phyloP scores from a whole-genome alignment of 2,113 vertebrate genomes.

The Mola mola region DNA sequence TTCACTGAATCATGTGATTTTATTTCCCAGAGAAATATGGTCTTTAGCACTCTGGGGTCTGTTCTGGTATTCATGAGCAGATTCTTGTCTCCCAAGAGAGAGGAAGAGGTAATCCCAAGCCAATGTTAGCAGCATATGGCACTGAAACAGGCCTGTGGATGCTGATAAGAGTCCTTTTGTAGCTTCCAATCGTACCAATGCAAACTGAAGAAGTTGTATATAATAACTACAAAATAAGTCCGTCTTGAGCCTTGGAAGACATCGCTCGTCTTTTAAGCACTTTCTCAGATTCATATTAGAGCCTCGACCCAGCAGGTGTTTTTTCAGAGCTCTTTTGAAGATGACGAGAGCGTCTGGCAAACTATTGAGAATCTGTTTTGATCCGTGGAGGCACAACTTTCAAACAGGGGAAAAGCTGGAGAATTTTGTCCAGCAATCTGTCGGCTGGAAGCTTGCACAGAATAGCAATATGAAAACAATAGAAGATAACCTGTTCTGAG shows the following conservation, averaged over 20 bases:
- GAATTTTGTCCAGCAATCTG: slow-evolving; percentile 16
- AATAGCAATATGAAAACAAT: neutral
- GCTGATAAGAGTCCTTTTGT: slow-evolving; percentile 25
- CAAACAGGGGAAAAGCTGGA: neutral
- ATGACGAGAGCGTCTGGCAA: slow-evolving; percentile 14
- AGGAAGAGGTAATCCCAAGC: neutral
- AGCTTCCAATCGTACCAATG: slow-evolving; percentile 12
- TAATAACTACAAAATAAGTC: slow-evolving; percentile 18
- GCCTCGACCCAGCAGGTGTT: slow-evolving; percentile 39
- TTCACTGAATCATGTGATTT: too few species aligned
- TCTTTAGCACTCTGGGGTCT: slow-evolving; percentile 16
- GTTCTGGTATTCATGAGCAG: slow-evolving; percentile 38
- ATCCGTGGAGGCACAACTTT: slow-evolving; percentile 14
- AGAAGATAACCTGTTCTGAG: neutral
- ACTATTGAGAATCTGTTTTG: slow-evolving; percentile 18
- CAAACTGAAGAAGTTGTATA: slow-evolving; percentile 21
- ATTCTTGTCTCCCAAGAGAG: slow-evolving; percentile 1
- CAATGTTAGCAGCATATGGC: slow-evolving; percentile 38
- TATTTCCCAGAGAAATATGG: too few species aligned
- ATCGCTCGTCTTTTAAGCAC: slow-evolving; percentile 8
- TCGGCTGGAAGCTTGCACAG: neutral
- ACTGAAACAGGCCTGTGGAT: slow-evolving; percentile 15
- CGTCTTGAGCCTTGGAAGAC: slow-evolving; percentile 32
- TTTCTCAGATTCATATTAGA: slow-evolving; percentile 21
- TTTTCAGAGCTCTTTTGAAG: slow-evolving; percentile 23